Conservation (phyloP, 2,113 vertebrate species). For the Lycaon pictus region DNA sequence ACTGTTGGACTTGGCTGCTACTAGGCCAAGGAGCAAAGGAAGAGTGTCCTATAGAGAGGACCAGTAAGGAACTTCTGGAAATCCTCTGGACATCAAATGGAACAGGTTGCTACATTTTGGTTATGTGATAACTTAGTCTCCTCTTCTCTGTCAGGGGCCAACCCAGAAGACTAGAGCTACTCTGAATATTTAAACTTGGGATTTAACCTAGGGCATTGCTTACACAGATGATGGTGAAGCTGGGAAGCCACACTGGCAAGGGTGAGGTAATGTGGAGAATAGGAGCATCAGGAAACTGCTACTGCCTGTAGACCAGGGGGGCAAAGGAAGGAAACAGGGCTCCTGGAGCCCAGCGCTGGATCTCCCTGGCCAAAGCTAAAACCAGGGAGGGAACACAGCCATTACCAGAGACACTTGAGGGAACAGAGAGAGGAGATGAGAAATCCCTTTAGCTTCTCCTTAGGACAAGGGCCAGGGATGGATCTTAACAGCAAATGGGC, state of each 20-base stretch:
- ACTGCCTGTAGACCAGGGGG: background rate
- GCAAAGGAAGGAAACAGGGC: background rate
- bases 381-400: background rate
- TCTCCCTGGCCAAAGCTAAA: background rate
- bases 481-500: background rate
- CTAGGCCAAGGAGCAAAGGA: conserved; percentile 24
- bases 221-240: background rate
- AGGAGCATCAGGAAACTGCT: background rate
- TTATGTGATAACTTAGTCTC: conserved; percentile 18
- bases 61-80: conserved; percentile 24
- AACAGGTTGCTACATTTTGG: conserved; percentile 35
- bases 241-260: background rate
- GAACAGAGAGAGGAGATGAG: background rate
- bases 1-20: background rate
- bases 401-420: background rate
- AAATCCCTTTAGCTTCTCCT: background rate
- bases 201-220: background rate
- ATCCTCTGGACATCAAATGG: conserved; percentile 20
- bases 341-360: too few species aligned
- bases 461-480: background rate
- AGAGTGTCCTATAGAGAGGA: conserved; percentile 9
- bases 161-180: background rate
- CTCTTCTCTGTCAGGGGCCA: conserved; percentile 7
- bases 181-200: background rate
- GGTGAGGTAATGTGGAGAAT: background rate